Conservation (phyloP, 2,113 vertebrate species). For the Ophiodon elongatus region DNA sequence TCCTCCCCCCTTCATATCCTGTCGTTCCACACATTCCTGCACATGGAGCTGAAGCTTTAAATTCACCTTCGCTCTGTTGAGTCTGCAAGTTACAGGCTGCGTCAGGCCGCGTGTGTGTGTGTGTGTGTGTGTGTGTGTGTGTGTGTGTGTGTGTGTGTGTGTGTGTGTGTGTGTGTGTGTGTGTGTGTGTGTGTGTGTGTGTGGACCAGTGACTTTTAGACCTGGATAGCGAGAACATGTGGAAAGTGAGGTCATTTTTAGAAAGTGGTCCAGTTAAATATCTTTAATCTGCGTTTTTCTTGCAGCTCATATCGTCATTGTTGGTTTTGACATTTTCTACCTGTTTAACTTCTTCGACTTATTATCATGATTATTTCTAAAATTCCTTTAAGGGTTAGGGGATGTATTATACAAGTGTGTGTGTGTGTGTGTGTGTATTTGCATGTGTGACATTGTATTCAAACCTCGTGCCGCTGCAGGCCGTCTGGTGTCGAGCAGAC, state of each 20-base stretch:
- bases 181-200: not conserved
- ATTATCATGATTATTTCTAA: not conserved
- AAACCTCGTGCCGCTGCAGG: not conserved
- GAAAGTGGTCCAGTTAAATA: not conserved
- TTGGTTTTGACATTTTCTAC: not conserved
- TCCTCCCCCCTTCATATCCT: conserved; percentile 58
- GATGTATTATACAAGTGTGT: not conserved
- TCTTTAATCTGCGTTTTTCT: not conserved
- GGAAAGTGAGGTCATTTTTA: not conserved
- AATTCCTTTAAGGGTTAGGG: not conserved
- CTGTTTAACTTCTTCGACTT: not conserved
- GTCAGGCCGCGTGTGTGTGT: not conserved
- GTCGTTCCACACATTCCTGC: conserved; percentile 78
- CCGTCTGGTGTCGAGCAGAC: not conserved
- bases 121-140: not conserved
- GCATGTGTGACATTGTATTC: conserved; percentile 28
- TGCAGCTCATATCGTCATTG: not conserved
- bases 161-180: not conserved
- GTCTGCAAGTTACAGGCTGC: not conserved
- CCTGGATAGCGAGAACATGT: not conserved
- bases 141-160: not conserved
- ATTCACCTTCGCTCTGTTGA: conserved; percentile 47
- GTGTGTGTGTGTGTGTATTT: conserved; percentile 16
- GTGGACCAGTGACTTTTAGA: not conserved
- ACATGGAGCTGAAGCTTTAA: conserved; percentile 21